Percentiles rank a stretch among this genome's conserved stretches.
phyloP scores from a whole-genome alignment of 2,113 vertebrate species.

The Benitochromis conjunctus region DNA sequence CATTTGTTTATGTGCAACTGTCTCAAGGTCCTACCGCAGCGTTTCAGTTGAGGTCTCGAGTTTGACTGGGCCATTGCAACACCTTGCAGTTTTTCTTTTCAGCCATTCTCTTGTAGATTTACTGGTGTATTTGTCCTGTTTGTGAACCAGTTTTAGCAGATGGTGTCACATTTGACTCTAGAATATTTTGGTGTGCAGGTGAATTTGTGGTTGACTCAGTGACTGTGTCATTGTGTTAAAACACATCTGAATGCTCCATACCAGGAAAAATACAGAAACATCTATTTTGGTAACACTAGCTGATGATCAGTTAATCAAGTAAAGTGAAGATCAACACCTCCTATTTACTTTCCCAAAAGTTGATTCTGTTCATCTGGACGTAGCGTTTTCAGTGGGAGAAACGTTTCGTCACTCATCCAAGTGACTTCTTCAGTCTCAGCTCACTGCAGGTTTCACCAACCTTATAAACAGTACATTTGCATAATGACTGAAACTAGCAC shows the following conservation, averaged over 20 bases:
- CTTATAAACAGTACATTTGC: too few relatives aligned
- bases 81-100: background rate
- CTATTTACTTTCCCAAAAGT: too few relatives aligned
- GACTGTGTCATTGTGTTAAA: background rate
- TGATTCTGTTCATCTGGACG: too few relatives aligned
- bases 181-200: too few relatives aligned
- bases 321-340: background rate
- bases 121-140: too few relatives aligned
- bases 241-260: background rate
- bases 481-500: too few relatives aligned
- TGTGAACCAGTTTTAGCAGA: background rate
- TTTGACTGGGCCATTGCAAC: background rate
- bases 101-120: background rate
- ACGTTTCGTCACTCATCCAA: too few relatives aligned
- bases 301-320: background rate
- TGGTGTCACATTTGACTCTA: background rate
- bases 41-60: too few relatives aligned
- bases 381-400: too few relatives aligned
- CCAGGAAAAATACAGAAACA: background rate
- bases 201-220: background rate
- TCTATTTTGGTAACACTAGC: background rate
- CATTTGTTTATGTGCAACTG: background rate
- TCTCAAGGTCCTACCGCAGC: too few relatives aligned
- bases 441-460: too few relatives aligned
- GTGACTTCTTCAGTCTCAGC: too few relatives aligned